Evolutionary conservation across 2,888 invertebrate species (phyloP).

Genomic region (Aphidoletes aphidimyza): DNA sequence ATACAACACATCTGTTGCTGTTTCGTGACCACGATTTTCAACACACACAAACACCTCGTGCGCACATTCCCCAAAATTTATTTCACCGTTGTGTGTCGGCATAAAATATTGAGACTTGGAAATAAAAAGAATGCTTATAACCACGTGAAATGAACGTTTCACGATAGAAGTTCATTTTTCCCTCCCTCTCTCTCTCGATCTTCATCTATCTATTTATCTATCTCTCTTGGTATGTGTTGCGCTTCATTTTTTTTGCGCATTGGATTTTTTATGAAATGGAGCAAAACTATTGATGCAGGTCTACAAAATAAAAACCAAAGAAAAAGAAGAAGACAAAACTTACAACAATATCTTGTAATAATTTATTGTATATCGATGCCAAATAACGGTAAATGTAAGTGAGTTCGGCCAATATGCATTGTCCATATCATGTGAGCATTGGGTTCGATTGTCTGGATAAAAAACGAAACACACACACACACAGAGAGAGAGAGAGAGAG

Average conservation of each 20-base stretch:
- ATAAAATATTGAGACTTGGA: neutral
- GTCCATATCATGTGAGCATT: conserved; percentile 13
- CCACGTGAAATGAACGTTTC: neutral
- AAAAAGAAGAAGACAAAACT: neutral
- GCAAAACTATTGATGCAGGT: conserved; percentile 41
- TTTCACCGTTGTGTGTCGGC: neutral
- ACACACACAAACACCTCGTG: neutral
- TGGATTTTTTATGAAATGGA: conserved; percentile 50
- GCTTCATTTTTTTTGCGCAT: neutral
- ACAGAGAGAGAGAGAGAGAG: neutral
- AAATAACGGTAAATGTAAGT: conserved; percentile 16
- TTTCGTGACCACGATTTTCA: neutral
- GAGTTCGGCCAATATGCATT: conserved; percentile 37
- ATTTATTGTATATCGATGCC: conserved; percentile 47
- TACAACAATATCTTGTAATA: conserved; percentile 39
- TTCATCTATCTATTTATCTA: too few species aligned
- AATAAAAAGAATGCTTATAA: neutral
- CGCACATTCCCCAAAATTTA: too few species aligned
- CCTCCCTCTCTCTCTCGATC: neutral
- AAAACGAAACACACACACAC: neutral
- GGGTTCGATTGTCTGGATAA: neutral
- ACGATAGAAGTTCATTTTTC: conserved; percentile 1
- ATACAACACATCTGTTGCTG: neutral
- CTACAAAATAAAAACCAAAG: neutral
- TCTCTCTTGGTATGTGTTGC: too few species aligned